phyloP scores from a whole-genome alignment of 2,113 vertebrate species.

The Emydocephalus ijimae region DNA sequence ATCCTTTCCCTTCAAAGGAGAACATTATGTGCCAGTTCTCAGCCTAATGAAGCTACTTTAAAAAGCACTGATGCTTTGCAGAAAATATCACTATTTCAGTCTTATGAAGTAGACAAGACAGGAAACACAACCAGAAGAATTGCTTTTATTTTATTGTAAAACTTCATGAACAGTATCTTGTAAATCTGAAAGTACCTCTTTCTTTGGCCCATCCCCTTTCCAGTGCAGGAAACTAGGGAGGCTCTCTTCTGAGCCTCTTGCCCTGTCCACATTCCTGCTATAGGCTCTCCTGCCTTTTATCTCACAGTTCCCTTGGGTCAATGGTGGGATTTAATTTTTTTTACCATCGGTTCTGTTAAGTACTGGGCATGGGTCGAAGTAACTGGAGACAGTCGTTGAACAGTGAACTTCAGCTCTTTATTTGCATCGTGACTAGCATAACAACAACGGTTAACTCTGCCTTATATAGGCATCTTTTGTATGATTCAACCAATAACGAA shows the following conservation, averaged over 20 bases:
- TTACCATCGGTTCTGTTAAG: too few relatives aligned
- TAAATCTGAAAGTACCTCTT: not conserved
- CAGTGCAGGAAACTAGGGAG: not conserved
- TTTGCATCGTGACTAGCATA: too few relatives aligned
- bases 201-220: not conserved
- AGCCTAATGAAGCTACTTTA: constrained; percentile 24
- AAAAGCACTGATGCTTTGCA: constrained; percentile 31
- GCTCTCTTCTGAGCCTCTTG: not conserved
- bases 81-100: constrained; percentile 28
- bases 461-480: too few relatives aligned
- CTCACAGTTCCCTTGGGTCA: not conserved
- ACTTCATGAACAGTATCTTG: not conserved
- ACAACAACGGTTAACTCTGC: too few relatives aligned
- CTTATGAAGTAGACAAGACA: not conserved
- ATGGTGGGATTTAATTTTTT: too few relatives aligned
- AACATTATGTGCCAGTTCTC: constrained; percentile 2
- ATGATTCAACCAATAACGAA: too few relatives aligned
- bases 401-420: too few relatives aligned
- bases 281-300: not conserved
- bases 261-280: not conserved
- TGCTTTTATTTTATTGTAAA: not conserved
- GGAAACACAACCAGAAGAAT: not conserved
- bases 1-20: not conserved
- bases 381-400: too few relatives aligned
- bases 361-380: too few relatives aligned